These are phyloP conservation scores for Holacanthus passer DNA, from an alignment of 2,113 vertebrate genomes.

Conservation along the genomic window DNA sequence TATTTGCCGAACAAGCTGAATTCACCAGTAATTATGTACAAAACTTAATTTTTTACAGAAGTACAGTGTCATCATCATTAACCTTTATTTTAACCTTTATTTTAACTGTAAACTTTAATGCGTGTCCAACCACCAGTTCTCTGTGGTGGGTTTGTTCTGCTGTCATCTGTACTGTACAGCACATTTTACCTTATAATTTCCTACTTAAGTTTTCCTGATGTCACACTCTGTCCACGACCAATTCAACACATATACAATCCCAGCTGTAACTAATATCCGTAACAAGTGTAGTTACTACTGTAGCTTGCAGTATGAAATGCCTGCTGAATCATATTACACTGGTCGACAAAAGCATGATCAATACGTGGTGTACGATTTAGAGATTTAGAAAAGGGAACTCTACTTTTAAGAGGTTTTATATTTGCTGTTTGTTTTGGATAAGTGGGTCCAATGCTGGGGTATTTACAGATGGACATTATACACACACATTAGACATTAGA, in stretches of 20 bases:
- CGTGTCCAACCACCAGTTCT: neutral
- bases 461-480: neutral
- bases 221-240: slow-evolving; percentile 13
- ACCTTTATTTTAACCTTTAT: too few relatives aligned
- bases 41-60: neutral
- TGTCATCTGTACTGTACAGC: neutral
- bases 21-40: neutral
- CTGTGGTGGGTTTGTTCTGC: slow-evolving; percentile 7
- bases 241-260: slow-evolving; percentile 1
- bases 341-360: slow-evolving; percentile 1
- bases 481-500: neutral
- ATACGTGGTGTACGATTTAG: neutral
- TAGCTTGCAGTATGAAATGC: neutral
- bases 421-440: neutral
- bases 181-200: slow-evolving; percentile 17
- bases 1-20: neutral
- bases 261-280: slow-evolving; percentile 13
- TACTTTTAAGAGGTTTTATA: neutral
- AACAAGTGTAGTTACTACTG: neutral
- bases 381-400: neutral
- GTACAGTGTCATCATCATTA: neutral
- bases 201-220: slow-evolving; percentile 6
- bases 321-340: slow-evolving; percentile 4
- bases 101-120: neutral
- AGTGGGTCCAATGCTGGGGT: neutral